Evolutionary conservation across 2,797 vertebrate genomes (phyloP), one percentile per base, ranked within the genome.

Genomic region (Cyclura pinguis): DNA sequence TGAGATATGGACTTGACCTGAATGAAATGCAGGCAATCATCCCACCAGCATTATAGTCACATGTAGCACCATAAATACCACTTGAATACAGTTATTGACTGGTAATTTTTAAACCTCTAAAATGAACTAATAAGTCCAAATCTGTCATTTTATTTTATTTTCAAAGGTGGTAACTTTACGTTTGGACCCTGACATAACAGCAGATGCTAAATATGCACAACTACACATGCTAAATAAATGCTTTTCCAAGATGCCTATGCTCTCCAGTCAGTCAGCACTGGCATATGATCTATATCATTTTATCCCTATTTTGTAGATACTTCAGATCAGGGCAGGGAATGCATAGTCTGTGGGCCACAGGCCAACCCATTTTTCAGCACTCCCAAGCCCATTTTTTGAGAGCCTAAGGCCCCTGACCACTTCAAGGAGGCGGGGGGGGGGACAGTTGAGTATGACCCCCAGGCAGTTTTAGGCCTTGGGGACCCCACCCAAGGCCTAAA

Each of bases 81-180:
- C 88, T 77, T 67, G 77, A 77, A 84, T 88, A 47, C 52, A 52
- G 42, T 67, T 77, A 78, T 64, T 83, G 89, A 86, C 59, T 94
- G 93, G 93, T 67, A 59, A 9, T 77, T 69, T 80, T 78, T 42
- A 84, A 89, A 94, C 62, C 85, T 94, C 86, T 93, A 84, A 92
- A 92, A 93, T 96, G 92, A 95, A 83, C 80, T 89, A n/a, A 93
- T 94, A 89, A 91, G 85, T 92, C 83, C 78, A 89, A 91, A 80
- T 93, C 87, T 92, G 81, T 92, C 50, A 83, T 93, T 94, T 92
- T 90, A 76, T 57, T 90, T 84, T n/a, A 84, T 84, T 35, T 76
- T 35, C 27, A 76, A 89, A 77, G 12, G 77, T 82, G 81, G 74
- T 89, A 86, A 84, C 38, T 80, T 93, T 93, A 59, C 5, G 2